These are phyloP conservation scores for Clusia tigrina DNA, from an alignment of 2,888 invertebrate genomes.

Conservation along the genomic window DNA sequence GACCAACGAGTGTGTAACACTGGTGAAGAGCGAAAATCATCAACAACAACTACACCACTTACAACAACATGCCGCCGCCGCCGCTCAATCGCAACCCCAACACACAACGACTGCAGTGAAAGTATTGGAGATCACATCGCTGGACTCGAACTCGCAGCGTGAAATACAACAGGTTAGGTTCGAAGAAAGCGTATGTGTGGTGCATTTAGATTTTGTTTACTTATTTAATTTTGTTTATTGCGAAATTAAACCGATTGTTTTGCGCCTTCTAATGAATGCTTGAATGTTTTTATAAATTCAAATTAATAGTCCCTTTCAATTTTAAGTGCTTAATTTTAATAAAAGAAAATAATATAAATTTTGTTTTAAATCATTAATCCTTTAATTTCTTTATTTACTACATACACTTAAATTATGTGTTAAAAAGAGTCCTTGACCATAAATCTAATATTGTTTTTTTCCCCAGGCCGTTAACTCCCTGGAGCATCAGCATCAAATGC, in stretches of 20 bases:
- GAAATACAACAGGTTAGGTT: slow-evolving; percentile 57
- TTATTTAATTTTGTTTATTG: background rate
- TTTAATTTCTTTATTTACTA: background rate
- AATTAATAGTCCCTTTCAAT: background rate
- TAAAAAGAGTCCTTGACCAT: background rate
- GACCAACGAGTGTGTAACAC: slow-evolving; percentile 52
- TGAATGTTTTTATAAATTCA: background rate
- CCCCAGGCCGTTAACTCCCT: slow-evolving; percentile 58
- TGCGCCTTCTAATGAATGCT: too few species aligned
- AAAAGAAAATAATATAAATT: too few species aligned
- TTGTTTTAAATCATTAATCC: slow-evolving; percentile 1
- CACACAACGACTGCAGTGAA: slow-evolving; percentile 55
- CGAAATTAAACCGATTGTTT: too few species aligned
- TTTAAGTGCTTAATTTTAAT: background rate
- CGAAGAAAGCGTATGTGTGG: background rate
- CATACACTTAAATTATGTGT: background rate
- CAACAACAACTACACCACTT: slow-evolving; percentile 39
- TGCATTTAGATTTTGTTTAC: background rate
- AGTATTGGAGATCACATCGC: slow-evolving; percentile 59
- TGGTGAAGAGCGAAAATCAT: slow-evolving; percentile 52
- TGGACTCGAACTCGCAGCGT: slow-evolving; percentile 60
- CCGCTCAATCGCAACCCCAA: background rate
- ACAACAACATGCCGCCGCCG: slow-evolving; percentile 3
- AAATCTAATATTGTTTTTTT: too few species aligned
- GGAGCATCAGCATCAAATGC: slow-evolving; percentile 60